A percentile compares a stretch with the other conserved stretches of the same genome.
Evolutionary conservation across 2,888 invertebrate species (phyloP).

Genomic region (Drosophila nr. perissopoda): DNA sequence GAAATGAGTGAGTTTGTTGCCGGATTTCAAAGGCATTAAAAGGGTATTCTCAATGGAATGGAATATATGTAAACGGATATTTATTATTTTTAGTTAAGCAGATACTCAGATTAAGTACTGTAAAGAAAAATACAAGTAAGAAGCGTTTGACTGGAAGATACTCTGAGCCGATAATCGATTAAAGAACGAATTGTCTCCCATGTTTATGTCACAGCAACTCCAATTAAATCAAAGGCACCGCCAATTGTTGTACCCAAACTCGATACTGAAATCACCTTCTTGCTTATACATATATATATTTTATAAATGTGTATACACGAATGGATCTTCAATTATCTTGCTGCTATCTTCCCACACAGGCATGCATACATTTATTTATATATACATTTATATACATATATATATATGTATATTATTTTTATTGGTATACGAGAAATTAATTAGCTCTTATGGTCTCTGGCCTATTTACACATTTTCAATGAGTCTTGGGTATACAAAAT

Average conservation of each 20-base stretch:
- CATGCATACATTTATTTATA: too few relatives aligned
- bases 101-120: background rate
- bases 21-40: background rate
- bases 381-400: too few relatives aligned
- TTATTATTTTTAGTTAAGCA: background rate
- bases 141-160: background rate
- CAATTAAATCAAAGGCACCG: background rate
- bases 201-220: background rate
- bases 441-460: background rate
- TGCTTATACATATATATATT: background rate
- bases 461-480: background rate
- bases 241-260: background rate
- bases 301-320: background rate
- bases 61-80: background rate
- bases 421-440: background rate
- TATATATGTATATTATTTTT: background rate
- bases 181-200: background rate
- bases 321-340: background rate
- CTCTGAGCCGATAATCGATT: background rate
- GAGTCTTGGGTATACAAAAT: background rate
- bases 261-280: background rate
- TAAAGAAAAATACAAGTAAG: background rate
- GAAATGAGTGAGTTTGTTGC: background rate
- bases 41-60: background rate
- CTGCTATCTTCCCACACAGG: too few relatives aligned